Evolutionary conservation across 2,113 vertebrate genomes (phyloP), one percentile per base, ranked within the genome.

Genomic region (Xiphophorus couchianus): DNA sequence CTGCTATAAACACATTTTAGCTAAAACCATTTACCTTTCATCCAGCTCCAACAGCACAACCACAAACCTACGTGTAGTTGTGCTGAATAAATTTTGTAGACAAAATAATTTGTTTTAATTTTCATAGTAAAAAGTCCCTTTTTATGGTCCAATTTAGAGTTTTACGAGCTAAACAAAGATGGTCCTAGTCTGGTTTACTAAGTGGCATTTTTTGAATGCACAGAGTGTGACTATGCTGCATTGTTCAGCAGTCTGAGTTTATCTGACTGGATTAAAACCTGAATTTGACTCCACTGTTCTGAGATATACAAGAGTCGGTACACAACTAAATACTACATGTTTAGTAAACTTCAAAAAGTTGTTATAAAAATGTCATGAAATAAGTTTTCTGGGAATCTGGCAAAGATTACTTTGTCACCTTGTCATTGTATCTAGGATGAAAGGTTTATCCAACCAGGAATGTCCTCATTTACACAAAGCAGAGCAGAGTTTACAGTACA

Each of bases 401-500:
- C 42, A 0, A 66, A 42, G 62, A 22, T 37, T 35, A 62, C 8
- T 30, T 19, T 19, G 0, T 75, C 61, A 62, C 35, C 65, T 76
- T 68, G 29, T 25, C n/a, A 37, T 64, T 4, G 30, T 19, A 17
- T 8, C 37, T 33, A 48, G 51, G 64, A 71, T 28, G 83, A 31
- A 63, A 6, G 2, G 68, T 39, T 74, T 42, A 62, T 37, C 60
- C 54, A 35, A 33, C 25, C 17, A 54, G 69, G 62, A 80, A 66
- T 73, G n/a, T 9, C 76, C 29, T 17, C 62, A 66, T 84, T 83
- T 79, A 83, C 77, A 71, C 81, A 65, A 81, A 85, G 63, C 63
- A 83, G 73, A 76, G 35, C 39, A 44, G 37, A 17, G 80, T 86
- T 88, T 74, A 74, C 75, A 66, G 66, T 78, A 72, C 44, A 89